These are phyloP conservation scores for Pocota personata DNA, from an alignment of 2,888 invertebrate species.

Conservation along the genomic window DNA sequence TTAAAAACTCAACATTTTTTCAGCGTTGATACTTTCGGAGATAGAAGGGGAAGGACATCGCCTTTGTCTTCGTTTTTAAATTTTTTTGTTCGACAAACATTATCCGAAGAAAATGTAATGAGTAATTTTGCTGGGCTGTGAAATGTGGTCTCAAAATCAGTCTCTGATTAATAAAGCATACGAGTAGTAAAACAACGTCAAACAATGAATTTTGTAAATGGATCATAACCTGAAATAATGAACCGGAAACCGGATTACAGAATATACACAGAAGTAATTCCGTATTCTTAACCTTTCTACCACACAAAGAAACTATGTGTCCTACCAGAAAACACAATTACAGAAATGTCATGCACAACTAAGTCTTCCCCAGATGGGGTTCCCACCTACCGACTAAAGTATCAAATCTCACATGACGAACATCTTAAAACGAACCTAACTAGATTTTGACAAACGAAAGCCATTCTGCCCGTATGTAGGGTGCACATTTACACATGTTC, in stretches of 20 bases:
- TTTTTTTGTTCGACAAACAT: no score
- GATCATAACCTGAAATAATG: constrained; percentile 14
- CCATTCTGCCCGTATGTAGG: background rate
- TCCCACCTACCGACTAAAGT: background rate
- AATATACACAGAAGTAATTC: background rate
- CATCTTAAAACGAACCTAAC: constrained; percentile 26
- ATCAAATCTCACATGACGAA: background rate
- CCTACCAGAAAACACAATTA: constrained; percentile 13
- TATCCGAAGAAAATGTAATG: no score
- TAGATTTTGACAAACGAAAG: constrained; percentile 50
- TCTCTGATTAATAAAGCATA: no score
- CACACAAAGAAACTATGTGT: background rate
- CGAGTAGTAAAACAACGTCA: background rate
- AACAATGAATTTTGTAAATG: background rate
- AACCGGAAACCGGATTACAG: constrained; percentile 22
- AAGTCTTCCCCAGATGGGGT: background rate
- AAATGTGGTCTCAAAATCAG: no score
- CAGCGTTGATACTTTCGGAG: no score
- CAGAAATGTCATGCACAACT: constrained; percentile 26
- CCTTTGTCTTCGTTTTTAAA: no score
- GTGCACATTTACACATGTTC: background rate
- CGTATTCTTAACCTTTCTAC: background rate
- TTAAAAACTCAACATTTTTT: no score
- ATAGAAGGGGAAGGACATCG: no score
- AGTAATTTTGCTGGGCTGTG: no score